phyloP scores from a whole-genome alignment of 2,113 vertebrate species.

The Marmota flaviventris region DNA sequence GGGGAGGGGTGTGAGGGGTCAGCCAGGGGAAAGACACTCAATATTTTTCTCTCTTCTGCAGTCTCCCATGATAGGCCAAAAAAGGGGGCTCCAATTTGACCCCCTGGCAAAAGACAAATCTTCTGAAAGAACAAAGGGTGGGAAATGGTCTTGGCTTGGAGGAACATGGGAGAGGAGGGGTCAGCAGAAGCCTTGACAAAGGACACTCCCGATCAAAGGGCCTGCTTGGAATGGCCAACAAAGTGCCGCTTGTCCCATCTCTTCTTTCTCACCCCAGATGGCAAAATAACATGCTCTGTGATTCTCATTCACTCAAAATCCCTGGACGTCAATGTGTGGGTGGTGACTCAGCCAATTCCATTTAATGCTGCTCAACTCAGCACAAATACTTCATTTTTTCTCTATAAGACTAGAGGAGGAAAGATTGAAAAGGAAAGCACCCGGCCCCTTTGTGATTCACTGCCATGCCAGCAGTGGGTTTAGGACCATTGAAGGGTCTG shows the following conservation, averaged over 20 bases:
- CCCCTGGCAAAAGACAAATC: background rate
- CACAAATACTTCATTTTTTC: slow-evolving; percentile 45
- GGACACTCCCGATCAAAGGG: slow-evolving; percentile 71
- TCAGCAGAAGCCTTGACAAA: slow-evolving; percentile 60
- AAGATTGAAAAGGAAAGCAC: background rate
- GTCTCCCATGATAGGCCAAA: slow-evolving; percentile 50
- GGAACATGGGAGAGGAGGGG: background rate
- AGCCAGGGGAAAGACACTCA: slow-evolving; percentile 45
- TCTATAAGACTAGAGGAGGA: background rate
- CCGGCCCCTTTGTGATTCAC: background rate
- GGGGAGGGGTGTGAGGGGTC: slow-evolving; percentile 63
- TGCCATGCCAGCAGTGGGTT: background rate
- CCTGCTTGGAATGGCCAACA: slow-evolving; percentile 78
- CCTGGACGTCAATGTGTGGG: slow-evolving; percentile 70
- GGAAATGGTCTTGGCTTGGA: slow-evolving; percentile 70
- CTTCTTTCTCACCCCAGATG: slow-evolving; percentile 77
- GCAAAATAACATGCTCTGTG: slow-evolving; percentile 75
- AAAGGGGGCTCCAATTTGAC: slow-evolving; percentile 51
- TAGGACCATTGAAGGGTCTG: background rate
- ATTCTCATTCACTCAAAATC: slow-evolving; percentile 81
- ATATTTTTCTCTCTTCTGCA: slow-evolving; percentile 71
- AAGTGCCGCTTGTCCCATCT: slow-evolving; percentile 58
- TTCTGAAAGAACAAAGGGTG: slow-evolving; percentile 61
- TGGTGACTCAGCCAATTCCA: slow-evolving; percentile 71
- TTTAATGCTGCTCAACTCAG: background rate